These are phyloP conservation scores for Cromileptes altivelis DNA, from an alignment of 2,113 vertebrate species.

Conservation along the genomic window DNA sequence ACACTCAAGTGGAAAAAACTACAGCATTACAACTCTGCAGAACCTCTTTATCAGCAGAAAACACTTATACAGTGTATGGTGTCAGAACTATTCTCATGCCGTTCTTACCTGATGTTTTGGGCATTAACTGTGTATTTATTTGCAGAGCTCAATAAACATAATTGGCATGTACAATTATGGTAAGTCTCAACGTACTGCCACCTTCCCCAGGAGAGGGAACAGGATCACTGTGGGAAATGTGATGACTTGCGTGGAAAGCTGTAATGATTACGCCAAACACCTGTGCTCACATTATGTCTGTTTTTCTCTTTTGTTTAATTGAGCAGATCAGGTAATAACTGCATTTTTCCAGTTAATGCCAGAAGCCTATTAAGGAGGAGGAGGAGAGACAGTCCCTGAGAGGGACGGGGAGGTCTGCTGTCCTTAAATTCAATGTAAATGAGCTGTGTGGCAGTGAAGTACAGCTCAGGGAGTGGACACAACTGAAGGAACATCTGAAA, in stretches of 20 bases:
- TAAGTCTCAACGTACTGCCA: conserved; percentile 30
- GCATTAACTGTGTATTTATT: conserved; percentile 53
- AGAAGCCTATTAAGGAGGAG: conserved; percentile 15
- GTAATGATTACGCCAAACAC: conserved; percentile 55
- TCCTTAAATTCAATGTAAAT: conserved; percentile 43
- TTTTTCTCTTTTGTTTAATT: conserved; percentile 59
- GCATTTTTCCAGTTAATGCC: conserved; percentile 28
- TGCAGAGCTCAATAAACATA: conserved; percentile 55
- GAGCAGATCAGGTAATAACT: conserved; percentile 56
- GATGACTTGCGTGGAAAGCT: conserved; percentile 54
- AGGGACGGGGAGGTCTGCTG: conserved; percentile 2
- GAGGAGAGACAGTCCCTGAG: neutral
- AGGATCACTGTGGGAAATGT: conserved; percentile 35
- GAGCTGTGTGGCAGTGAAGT: neutral
- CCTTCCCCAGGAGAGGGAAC: conserved; percentile 41
- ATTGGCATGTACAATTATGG: conserved; percentile 60
- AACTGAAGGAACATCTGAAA: neutral
- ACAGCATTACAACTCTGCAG: conserved; percentile 12
- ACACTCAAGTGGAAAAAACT: conserved; percentile 7
- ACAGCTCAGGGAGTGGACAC: neutral
- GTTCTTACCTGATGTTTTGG: conserved; percentile 4
- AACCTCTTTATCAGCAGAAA: conserved; percentile 39
- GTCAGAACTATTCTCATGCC: conserved; percentile 18
- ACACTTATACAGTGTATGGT: neutral
- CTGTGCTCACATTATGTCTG: conserved; percentile 55